Percentiles rank a stretch among this genome's conserved stretches.
Evolutionary conservation across 2,113 vertebrate genomes (phyloP).

Genomic region (Daboia siamensis): DNA sequence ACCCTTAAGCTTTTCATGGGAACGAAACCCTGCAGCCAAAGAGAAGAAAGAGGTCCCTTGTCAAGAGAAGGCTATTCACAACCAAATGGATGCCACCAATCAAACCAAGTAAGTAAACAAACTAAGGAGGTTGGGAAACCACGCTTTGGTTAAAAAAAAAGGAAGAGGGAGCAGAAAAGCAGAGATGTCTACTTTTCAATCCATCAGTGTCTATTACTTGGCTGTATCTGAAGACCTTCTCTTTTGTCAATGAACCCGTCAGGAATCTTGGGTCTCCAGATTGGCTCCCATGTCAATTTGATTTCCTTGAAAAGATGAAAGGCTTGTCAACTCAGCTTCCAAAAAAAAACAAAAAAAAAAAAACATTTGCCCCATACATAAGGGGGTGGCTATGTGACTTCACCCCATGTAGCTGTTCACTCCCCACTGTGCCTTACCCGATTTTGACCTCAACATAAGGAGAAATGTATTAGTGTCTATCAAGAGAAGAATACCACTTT

Average conservation of each 20-base stretch:
- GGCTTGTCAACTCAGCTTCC: slow-evolving; percentile 59
- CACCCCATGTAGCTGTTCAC: slow-evolving; percentile 35
- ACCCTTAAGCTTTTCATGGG: slow-evolving; percentile 92
- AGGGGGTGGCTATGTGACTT: slow-evolving; percentile 50
- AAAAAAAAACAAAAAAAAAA: slow-evolving; percentile 46
- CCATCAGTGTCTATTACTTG: slow-evolving; percentile 56
- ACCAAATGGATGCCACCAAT: slow-evolving; percentile 84
- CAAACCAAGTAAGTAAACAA: slow-evolving; percentile 86
- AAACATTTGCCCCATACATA: slow-evolving; percentile 71
- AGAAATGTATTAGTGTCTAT: slow-evolving; percentile 1
- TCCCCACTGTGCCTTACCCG: accelerated
- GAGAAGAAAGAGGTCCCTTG: slow-evolving; percentile 82
- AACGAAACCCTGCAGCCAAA: slow-evolving; percentile 82
- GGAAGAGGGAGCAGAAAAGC: slow-evolving; percentile 17
- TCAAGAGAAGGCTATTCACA: slow-evolving; percentile 82
- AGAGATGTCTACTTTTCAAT: slow-evolving; percentile 50
- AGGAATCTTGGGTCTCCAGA: slow-evolving; percentile 65
- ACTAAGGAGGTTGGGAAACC: slow-evolving; percentile 88
- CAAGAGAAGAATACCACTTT: slow-evolving; percentile 38
- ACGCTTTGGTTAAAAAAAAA: slow-evolving; percentile 52
- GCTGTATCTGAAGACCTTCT: slow-evolving; percentile 42
- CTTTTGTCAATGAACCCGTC: slow-evolving; percentile 66
- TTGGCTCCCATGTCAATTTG: slow-evolving; percentile 60
- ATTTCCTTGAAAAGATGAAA: slow-evolving; percentile 59
- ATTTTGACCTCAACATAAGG: background rate